phyloP scores from a whole-genome alignment of 2,888 invertebrate species.

The Exocentrus adspersus region DNA sequence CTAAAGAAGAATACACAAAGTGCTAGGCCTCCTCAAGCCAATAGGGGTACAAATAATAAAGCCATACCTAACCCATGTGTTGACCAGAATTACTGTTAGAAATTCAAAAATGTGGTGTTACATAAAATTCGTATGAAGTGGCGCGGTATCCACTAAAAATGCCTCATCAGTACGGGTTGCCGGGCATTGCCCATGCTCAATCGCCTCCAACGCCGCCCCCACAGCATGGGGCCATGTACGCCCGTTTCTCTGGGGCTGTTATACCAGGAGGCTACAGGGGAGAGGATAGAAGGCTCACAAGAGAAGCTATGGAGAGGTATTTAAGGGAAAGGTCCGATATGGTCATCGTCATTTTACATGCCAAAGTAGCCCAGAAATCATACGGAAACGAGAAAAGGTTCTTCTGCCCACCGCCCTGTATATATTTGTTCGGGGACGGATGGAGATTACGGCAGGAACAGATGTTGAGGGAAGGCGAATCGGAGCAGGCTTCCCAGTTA shows the following conservation, averaged over 20 bases:
- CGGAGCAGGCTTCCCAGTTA: slow-evolving; percentile 91
- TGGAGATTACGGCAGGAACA: slow-evolving; percentile 96
- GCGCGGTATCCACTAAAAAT: slow-evolving; percentile 65
- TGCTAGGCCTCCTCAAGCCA: too few species aligned
- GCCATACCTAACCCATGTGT: too few species aligned
- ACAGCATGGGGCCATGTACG: slow-evolving; percentile 71
- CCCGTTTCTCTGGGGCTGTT: slow-evolving; percentile 72
- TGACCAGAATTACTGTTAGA: not conserved
- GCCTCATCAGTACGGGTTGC: slow-evolving; percentile 85
- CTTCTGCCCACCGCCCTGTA: slow-evolving; percentile 99
- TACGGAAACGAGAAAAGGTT: slow-evolving; percentile 99
- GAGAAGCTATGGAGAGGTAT: slow-evolving; percentile 97
- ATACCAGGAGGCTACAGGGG: slow-evolving; percentile 73
- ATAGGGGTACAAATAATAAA: too few species aligned
- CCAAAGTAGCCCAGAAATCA: slow-evolving; percentile 99
- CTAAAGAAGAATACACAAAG: too few species aligned
- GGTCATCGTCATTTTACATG: slow-evolving; percentile 97
- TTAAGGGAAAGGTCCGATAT: slow-evolving; percentile 93
- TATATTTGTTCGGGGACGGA: slow-evolving; percentile 97
- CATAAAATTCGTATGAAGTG: slow-evolving; percentile 21
- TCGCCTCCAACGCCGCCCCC: slow-evolving; percentile 81
- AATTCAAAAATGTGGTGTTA: slow-evolving; percentile 9
- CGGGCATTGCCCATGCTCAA: slow-evolving; percentile 78
- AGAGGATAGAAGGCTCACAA: slow-evolving; percentile 84
- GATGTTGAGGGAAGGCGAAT: slow-evolving; percentile 89